phyloP scores from a whole-genome alignment of 2,113 vertebrate species.

The Grallaria varia region DNA sequence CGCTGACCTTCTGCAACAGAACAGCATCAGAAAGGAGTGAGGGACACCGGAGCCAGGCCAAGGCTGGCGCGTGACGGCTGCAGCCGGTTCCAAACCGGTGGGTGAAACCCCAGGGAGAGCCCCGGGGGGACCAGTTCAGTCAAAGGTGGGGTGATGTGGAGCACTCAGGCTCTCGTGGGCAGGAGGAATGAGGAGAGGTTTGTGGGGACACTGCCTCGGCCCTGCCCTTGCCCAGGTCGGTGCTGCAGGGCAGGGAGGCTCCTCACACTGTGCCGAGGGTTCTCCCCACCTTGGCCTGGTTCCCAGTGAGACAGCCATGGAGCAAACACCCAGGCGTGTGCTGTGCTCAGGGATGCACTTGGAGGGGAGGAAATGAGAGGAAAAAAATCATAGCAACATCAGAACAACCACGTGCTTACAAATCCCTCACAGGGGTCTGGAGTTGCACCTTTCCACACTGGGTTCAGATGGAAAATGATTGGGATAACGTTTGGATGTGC shows the following conservation, averaged over 20 bases:
- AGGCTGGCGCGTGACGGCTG: not conserved
- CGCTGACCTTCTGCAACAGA: constrained; percentile 42
- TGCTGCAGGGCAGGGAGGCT: not conserved
- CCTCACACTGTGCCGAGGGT: not conserved
- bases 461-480: not conserved
- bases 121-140: not conserved
- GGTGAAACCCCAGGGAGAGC: not conserved
- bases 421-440: not conserved
- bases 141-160: not conserved
- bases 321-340: not conserved
- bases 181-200: not conserved
- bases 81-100: not conserved
- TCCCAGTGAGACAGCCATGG: not conserved
- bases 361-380: not conserved
- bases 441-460: not conserved
- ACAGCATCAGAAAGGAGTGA: not conserved
- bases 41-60: not conserved
- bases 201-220: not conserved
- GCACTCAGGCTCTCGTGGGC: not conserved
- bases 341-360: not conserved
- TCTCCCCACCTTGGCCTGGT: not conserved
- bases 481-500: not conserved
- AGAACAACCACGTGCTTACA: not conserved
- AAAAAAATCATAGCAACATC: not conserved
- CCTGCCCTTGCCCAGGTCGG: not conserved